phyloP scores from a whole-genome alignment of 2,113 vertebrate species.

The Periophthalmus modestus region DNA sequence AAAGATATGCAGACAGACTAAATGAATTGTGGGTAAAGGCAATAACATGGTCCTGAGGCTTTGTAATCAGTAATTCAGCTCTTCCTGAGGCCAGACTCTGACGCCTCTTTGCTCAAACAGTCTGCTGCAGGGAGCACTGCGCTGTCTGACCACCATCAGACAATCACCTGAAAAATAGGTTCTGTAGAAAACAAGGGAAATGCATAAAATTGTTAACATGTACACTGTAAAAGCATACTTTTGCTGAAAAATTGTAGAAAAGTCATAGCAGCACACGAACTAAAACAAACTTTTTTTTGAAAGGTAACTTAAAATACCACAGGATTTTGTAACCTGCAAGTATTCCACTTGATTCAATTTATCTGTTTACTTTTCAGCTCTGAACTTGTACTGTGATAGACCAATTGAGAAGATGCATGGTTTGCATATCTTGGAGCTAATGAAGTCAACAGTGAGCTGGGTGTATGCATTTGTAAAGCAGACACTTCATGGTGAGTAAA shows the following conservation, averaged over 20 bases:
- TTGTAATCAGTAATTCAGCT: conserved; percentile 54
- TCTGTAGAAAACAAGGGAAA: neutral
- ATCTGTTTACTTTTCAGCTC: neutral
- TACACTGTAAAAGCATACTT: neutral
- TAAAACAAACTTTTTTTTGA: neutral
- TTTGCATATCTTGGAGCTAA: neutral
- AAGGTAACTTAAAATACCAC: neutral
- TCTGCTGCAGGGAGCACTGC: conserved; percentile 15
- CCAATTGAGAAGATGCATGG: neutral
- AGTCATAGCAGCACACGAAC: neutral
- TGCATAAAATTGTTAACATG: neutral
- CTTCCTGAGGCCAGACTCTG: conserved; percentile 57
- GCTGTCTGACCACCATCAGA: neutral
- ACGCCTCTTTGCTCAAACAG: conserved; percentile 46
- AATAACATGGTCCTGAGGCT: conserved; percentile 31
- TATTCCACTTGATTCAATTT: neutral
- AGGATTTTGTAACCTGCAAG: neutral
- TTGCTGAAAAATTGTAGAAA: neutral
- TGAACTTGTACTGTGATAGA: neutral
- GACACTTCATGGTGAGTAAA: conserved; percentile 37
- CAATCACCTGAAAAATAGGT: neutral
- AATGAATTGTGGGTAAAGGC: conserved; percentile 64
- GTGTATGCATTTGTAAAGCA: conserved; percentile 31
- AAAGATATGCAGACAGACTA: conserved; percentile 48
- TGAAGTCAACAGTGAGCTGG: conserved; percentile 1